Evolutionary conservation across 1,140 invertebrate genomes (phyloP).

Genomic region (Bombus sibiricus): DNA sequence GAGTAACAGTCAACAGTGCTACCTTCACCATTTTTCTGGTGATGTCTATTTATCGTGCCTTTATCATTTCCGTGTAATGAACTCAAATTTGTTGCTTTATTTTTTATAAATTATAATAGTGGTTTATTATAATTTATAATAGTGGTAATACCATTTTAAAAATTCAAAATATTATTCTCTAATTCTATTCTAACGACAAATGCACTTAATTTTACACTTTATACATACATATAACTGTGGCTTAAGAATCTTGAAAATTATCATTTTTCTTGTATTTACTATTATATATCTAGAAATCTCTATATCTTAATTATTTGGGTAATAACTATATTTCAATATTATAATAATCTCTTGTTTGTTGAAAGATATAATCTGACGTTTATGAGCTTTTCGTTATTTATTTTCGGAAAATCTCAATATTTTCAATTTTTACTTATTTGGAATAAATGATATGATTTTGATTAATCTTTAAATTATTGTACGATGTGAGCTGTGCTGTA

Average conservation of each 20-base stretch:
- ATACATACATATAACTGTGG: not conserved
- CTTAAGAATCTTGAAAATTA: too few relatives aligned
- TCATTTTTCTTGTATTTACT: not conserved
- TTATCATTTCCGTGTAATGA: constrained; percentile 12
- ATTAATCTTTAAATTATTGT: not conserved
- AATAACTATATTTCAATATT: not conserved
- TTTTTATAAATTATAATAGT: not conserved
- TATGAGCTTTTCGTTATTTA: not conserved
- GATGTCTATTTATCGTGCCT: not conserved
- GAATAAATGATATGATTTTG: not conserved
- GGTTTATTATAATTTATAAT: not conserved
- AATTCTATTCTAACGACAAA: not conserved
- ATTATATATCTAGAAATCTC: not conserved
- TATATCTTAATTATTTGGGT: not conserved
- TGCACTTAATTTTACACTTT: not conserved
- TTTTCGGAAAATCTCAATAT: not conserved
- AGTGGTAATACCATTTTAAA: not conserved
- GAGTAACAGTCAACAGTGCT: too few relatives aligned
- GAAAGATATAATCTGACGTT: not conserved
- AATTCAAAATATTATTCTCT: not conserved
- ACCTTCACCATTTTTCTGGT: not conserved
- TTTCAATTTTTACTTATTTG: not conserved
- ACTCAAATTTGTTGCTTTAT: not conserved
- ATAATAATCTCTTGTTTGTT: not conserved
- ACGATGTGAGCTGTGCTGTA: not conserved